These are phyloP conservation scores for Bubo bubo DNA, from an alignment of 2,113 vertebrate species.

Conservation along the genomic window DNA sequence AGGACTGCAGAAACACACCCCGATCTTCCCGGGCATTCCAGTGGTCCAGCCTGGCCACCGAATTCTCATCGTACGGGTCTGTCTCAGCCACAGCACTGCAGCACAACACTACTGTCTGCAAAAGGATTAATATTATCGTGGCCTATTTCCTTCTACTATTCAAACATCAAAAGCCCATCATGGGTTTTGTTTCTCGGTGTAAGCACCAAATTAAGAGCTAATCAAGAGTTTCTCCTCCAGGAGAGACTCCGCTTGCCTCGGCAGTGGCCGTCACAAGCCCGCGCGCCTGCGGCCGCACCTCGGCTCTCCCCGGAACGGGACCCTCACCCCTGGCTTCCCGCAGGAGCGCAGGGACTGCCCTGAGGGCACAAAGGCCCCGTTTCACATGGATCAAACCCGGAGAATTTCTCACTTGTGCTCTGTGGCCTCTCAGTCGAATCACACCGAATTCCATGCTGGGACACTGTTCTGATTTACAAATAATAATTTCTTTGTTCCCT, in stretches of 20 bases:
- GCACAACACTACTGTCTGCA: background rate
- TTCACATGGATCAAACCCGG: background rate
- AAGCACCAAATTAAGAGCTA: background rate
- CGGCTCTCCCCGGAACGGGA: accelerated
- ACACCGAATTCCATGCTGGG: background rate
- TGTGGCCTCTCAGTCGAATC: background rate
- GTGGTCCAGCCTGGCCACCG: background rate
- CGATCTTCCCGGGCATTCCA: background rate
- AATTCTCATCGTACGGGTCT: background rate
- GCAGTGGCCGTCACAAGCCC: background rate
- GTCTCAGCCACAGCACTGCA: background rate
- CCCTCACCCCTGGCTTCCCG: accelerated
- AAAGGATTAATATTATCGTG: no score
- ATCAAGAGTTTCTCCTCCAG: background rate
- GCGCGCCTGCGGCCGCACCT: background rate
- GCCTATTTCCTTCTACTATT: background rate
- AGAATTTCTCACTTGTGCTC: background rate
- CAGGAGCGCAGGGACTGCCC: background rate
- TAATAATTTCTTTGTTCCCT: background rate
- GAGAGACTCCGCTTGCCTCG: background rate
- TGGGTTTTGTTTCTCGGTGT: background rate
- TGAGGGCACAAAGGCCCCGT: background rate
- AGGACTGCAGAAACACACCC: background rate
- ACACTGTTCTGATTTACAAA: background rate
- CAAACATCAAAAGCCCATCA: background rate